phyloP scores from a whole-genome alignment of 1,140 invertebrate species.

The Trichonephila inaurata region DNA sequence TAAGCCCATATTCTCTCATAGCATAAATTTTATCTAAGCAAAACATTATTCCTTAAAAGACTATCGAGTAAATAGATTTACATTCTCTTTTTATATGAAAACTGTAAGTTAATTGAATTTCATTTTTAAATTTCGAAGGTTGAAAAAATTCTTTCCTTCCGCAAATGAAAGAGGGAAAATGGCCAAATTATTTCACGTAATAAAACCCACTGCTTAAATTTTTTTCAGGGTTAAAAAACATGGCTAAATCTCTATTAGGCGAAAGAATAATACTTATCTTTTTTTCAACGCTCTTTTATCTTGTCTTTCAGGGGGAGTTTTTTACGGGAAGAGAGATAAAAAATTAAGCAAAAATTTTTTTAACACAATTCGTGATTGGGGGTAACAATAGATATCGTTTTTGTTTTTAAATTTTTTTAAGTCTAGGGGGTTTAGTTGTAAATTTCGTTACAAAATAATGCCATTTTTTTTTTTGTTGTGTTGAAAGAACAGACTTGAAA shows the following conservation, averaged over 20 bases:
- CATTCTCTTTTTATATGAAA: too few species aligned
- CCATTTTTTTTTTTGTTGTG: too few species aligned
- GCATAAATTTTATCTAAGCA: too few species aligned
- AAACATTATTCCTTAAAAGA: too few species aligned
- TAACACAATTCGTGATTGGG: constrained; percentile 28
- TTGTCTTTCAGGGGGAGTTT: neutral
- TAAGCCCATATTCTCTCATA: too few species aligned
- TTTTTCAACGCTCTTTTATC: neutral
- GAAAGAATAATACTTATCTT: neutral
- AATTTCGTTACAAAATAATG: too few species aligned
- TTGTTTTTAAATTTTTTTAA: neutral
- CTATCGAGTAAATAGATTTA: too few species aligned
- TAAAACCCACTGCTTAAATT: neutral
- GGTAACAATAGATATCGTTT: neutral
- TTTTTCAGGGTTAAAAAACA: neutral
- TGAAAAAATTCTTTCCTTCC: too few species aligned
- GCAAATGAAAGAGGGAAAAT: neutral
- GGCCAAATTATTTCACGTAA: neutral
- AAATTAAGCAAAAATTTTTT: neutral
- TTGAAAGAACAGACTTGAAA: too few species aligned
- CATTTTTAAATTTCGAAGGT: too few species aligned
- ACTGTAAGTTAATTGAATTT: too few species aligned
- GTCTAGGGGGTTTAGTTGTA: too few species aligned
- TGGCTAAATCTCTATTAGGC: neutral
- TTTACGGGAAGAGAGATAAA: neutral